Evolutionary conservation across 2,888 invertebrate species (phyloP).

Genomic region (Apoda limacodes): DNA sequence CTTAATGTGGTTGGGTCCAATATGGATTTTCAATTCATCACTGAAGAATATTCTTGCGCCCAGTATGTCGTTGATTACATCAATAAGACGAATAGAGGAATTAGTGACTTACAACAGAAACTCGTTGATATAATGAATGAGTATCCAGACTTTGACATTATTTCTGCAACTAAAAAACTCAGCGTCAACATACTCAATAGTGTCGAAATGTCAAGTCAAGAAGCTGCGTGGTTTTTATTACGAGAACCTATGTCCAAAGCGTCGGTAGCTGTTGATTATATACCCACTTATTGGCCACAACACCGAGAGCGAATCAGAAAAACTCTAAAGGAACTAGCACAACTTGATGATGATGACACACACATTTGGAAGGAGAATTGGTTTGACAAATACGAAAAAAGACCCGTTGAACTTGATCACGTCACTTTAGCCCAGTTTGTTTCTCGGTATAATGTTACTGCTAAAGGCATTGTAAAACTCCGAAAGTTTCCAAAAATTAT

Average conservation of each 20-base stretch:
- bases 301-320: slow-evolving; percentile 30
- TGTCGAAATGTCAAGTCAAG: slow-evolving; percentile 35
- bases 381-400: slow-evolving; percentile 38
- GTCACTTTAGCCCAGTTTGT: slow-evolving; percentile 36
- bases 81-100: slow-evolving; percentile 30
- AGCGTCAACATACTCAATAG: slow-evolving; percentile 26
- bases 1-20: slow-evolving; percentile 26
- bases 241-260: slow-evolving; percentile 21
- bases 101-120: slow-evolving; percentile 27
- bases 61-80: slow-evolving; percentile 35
- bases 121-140: slow-evolving; percentile 24
- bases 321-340: slow-evolving; percentile 29
- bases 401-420: slow-evolving; percentile 30
- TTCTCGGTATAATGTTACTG: slow-evolving; percentile 27
- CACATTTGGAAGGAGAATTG: slow-evolving; percentile 43
- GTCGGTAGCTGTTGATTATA: slow-evolving; percentile 19
- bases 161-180: slow-evolving; percentile 18
- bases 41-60: slow-evolving; percentile 28
- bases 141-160: slow-evolving; percentile 18
- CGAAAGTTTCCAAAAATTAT: slow-evolving; percentile 11
- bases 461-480: no score
- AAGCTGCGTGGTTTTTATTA: slow-evolving; percentile 29
- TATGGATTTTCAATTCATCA: slow-evolving; percentile 21
- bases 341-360: slow-evolving; percentile 27
- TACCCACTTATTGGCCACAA: slow-evolving; percentile 27